Evolutionary conservation across 2,797 vertebrate genomes (phyloP).

Genomic region (Xyrichtys novacula): DNA sequence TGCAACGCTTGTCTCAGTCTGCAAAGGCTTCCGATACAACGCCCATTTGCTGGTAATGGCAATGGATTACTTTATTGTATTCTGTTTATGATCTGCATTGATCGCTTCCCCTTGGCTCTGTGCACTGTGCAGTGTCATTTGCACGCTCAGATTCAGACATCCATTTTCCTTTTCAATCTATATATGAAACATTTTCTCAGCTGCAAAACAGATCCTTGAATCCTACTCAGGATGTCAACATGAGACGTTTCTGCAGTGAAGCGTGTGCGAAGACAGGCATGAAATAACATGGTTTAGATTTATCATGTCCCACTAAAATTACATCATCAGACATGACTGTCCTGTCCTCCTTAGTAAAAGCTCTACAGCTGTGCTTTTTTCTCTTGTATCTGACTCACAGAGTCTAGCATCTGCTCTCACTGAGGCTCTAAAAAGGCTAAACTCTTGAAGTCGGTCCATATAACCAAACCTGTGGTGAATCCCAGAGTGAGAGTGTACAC

Average conservation of each 20-base stretch:
- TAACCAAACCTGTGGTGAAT: slow-evolving; percentile 15
- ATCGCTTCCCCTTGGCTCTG: slow-evolving; percentile 68
- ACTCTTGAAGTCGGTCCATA: slow-evolving; percentile 21
- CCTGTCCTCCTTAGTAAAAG: slow-evolving; percentile 62
- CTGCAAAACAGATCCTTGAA: slow-evolving; percentile 71
- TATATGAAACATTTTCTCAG: slow-evolving; percentile 54
- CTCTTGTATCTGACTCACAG: slow-evolving; percentile 45
- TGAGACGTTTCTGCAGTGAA: slow-evolving; percentile 57
- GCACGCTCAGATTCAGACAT: slow-evolving; percentile 63
- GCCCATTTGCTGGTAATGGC: slow-evolving; percentile 79
- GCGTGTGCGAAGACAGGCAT: slow-evolving; percentile 73
- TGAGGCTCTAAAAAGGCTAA: slow-evolving; percentile 33
- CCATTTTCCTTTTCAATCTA: slow-evolving; percentile 66
- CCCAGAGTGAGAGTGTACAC: not conserved
- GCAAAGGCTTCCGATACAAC: slow-evolving; percentile 67
- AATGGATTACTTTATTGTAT: slow-evolving; percentile 83
- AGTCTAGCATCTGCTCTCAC: slow-evolving; percentile 52
- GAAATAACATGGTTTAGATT: slow-evolving; percentile 80
- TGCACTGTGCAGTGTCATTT: slow-evolving; percentile 72
- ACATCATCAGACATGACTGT: slow-evolving; percentile 71
- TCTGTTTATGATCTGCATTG: slow-evolving; percentile 83
- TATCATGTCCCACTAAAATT: slow-evolving; percentile 76
- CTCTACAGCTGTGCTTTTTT: slow-evolving; percentile 48
- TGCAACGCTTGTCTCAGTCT: slow-evolving; percentile 58
- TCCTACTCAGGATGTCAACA: slow-evolving; percentile 68